phyloP scores from a whole-genome alignment of 2,888 invertebrate genomes.

The Eristalinus aeneus region DNA sequence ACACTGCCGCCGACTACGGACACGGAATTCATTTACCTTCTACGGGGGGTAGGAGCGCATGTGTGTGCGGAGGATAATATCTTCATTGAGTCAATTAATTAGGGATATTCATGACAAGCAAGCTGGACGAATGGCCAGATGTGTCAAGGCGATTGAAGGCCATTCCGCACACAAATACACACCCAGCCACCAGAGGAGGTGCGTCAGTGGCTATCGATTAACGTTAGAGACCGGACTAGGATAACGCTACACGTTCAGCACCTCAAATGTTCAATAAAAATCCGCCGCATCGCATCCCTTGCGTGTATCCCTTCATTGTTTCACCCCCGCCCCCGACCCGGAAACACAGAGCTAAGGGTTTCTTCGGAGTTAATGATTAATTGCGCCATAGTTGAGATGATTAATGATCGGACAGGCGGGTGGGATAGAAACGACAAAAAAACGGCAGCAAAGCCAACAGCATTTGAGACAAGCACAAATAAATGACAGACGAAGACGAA shows the following conservation, averaged over 20 bases:
- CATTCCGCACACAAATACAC: not conserved
- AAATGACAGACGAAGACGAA: constrained; percentile 60
- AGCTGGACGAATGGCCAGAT: constrained; percentile 14
- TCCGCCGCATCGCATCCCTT: not conserved
- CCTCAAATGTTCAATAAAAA: constrained; percentile 25
- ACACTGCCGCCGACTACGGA: not conserved
- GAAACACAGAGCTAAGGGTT: not conserved
- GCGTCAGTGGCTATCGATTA: constrained; percentile 43
- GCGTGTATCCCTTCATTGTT: not conserved
- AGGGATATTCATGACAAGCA: constrained; percentile 39
- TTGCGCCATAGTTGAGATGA: constrained; percentile 60
- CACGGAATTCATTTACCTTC: not conserved
- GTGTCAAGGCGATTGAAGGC: constrained; percentile 21
- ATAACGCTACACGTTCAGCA: constrained; percentile 15
- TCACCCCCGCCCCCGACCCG: not conserved
- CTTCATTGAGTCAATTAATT: constrained; percentile 40
- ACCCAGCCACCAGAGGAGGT: not conserved
- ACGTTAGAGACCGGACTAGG: constrained; percentile 33
- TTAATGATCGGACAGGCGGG: constrained; percentile 62
- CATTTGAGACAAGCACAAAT: constrained; percentile 26
- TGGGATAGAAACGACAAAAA: constrained; percentile 15
- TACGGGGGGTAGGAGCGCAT: not conserved
- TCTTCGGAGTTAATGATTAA: constrained; percentile 59
- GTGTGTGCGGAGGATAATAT: not conserved
- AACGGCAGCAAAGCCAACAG: constrained; percentile 24